Conservation (phyloP, 37 sponge, comb jelly and placozoan species). For the Cladorhizidae sp. region DNA sequence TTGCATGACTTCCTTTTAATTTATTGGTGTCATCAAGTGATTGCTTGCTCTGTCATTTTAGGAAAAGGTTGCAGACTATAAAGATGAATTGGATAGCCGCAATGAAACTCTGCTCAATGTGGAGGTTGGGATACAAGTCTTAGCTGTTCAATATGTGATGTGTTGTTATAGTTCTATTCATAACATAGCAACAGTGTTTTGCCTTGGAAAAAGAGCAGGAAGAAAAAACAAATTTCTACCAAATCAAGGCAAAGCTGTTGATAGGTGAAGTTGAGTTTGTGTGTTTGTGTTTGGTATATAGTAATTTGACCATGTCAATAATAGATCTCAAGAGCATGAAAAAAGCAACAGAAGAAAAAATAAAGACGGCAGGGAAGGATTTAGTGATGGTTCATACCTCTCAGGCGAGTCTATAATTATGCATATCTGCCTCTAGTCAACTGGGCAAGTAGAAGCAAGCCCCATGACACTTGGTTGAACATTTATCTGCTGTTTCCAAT, state of each 20-base stretch:
- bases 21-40: no score
- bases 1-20: no score
- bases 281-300: not conserved
- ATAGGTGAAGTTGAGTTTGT: slow-evolving; percentile 17
- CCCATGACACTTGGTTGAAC: not conserved
- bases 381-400: slow-evolving; percentile 44
- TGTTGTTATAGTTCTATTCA: not conserved
- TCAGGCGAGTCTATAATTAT: slow-evolving; percentile 22
- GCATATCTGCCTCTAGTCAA: not conserved
- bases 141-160: not conserved
- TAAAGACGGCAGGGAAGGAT: slow-evolving; percentile 10
- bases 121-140: not conserved
- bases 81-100: slow-evolving; percentile 21
- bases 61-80: slow-evolving; percentile 51
- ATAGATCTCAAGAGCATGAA: slow-evolving; percentile 50
- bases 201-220: slow-evolving; percentile 30
- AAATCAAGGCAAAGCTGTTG: slow-evolving; percentile 44
- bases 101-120: slow-evolving; percentile 12
- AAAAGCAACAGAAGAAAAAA: slow-evolving; percentile 25
- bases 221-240: slow-evolving; percentile 21
- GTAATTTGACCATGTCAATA: not conserved
- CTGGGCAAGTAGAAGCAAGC: not conserved
- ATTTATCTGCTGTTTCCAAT: not conserved
- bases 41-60: not conserved
- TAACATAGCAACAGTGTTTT: slow-evolving; percentile 17